Percentiles rank a stretch among this genome's conserved stretches.
Conservation (phyloP, 2,888 invertebrate species). For the Erynnis tages region DNA sequence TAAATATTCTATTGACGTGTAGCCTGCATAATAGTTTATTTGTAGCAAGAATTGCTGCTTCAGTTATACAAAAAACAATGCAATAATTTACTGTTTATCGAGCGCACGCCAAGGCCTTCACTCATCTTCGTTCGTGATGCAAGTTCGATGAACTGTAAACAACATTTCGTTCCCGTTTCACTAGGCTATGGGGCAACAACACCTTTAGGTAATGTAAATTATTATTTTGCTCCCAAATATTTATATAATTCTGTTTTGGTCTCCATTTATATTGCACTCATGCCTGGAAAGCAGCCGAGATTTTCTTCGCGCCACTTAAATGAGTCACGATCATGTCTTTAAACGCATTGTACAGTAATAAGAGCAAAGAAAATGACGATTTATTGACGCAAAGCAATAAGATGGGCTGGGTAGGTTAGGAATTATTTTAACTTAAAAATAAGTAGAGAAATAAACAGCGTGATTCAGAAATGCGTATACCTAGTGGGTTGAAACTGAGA, state of each 20-base stretch:
- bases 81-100: constrained; percentile 15
- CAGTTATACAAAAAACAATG: constrained; percentile 5
- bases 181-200: constrained; percentile 3
- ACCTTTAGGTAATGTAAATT: constrained; percentile 6
- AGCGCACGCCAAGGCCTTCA: constrained; percentile 17
- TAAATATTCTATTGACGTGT: too few species aligned
- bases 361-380: constrained; percentile 3
- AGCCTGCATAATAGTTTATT: background rate
- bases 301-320: constrained; percentile 2
- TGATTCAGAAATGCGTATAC: background rate
- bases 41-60: background rate
- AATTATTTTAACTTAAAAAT: too few species aligned
- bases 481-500: background rate
- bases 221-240: constrained; percentile 16
- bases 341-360: constrained; percentile 1
- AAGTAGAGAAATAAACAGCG: too few species aligned
- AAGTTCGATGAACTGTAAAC: constrained; percentile 25
- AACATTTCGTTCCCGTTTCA: constrained; percentile 15
- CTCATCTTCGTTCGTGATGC: constrained; percentile 24
- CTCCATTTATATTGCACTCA: constrained; percentile 1
- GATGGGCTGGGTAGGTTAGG: background rate
- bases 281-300: background rate
- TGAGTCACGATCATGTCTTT: constrained; percentile 8
- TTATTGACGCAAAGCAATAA: constrained; percentile 4
- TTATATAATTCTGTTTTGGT: constrained; percentile 4